Conservation (phyloP, 2,888 invertebrate genomes). For the Syrista parreyssii region DNA sequence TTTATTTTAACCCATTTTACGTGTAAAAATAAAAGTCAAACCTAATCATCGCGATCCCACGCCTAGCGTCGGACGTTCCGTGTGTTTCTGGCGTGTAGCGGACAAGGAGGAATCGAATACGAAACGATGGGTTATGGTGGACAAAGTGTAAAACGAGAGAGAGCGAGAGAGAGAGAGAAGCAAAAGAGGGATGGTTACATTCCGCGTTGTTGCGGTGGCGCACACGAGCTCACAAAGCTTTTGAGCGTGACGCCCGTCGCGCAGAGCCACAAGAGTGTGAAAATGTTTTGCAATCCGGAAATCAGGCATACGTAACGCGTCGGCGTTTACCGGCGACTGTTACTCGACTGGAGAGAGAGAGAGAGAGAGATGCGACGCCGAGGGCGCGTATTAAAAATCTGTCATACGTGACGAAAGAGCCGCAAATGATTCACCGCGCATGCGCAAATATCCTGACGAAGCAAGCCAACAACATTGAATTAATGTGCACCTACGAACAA, state of each 20-base stretch:
- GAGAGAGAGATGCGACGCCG: not conserved
- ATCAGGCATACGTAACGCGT: slow-evolving; percentile 57
- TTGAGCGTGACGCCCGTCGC: slow-evolving; percentile 21
- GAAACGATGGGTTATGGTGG: not conserved
- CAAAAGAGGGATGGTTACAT: slow-evolving; percentile 4
- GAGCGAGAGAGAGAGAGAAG: not conserved
- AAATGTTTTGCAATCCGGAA: slow-evolving; percentile 64
- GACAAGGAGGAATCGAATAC: no score
- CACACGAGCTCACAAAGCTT: slow-evolving; percentile 24
- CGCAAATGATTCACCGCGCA: no score
- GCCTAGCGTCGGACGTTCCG: no score
- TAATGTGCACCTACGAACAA: no score
- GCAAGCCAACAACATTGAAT: no score
- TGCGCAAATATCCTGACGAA: no score
- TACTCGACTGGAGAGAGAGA: slow-evolving; percentile 4
- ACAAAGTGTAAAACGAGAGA: slow-evolving; percentile 4
- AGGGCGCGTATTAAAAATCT: no score
- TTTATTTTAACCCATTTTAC: no score
- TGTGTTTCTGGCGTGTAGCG: no score
- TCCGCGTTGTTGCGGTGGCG: slow-evolving; percentile 20
- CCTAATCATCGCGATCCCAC: no score
- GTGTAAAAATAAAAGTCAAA: no score
- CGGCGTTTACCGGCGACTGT: slow-evolving; percentile 47
- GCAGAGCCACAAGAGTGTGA: slow-evolving; percentile 59
- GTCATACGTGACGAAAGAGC: no score